Evolutionary conservation across 1,140 invertebrate species (phyloP).

Genomic region (Asbolus verrucosus): DNA sequence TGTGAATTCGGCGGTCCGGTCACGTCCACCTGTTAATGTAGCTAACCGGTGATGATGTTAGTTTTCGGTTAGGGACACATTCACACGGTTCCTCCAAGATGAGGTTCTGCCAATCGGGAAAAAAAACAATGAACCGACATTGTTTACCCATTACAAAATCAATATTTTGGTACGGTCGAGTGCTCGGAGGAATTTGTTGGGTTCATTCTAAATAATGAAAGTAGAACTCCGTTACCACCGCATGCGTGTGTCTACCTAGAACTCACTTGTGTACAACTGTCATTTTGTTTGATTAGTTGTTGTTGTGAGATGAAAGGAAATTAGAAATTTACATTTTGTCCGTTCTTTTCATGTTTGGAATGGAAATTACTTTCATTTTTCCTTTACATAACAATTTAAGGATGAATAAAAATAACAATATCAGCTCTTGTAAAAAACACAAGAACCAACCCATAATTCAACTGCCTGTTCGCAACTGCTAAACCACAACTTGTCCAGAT

Average conservation of each 20-base stretch:
- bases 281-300: slow-evolving; percentile 53
- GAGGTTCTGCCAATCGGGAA: slow-evolving; percentile 1
- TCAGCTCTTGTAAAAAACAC: no score
- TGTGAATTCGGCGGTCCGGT: slow-evolving; percentile 33
- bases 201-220: slow-evolving; percentile 28
- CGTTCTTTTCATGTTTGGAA: slow-evolving; percentile 18
- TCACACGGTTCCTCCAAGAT: slow-evolving; percentile 43
- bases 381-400: slow-evolving; percentile 34
- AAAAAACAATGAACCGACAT: neutral
- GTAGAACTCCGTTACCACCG: slow-evolving; percentile 32
- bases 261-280: slow-evolving; percentile 18
- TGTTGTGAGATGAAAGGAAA: slow-evolving; percentile 45
- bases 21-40: slow-evolving; percentile 44
- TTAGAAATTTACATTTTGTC: slow-evolving; percentile 49
- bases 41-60: slow-evolving; percentile 8
- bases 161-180: neutral
- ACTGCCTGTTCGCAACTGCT: no score
- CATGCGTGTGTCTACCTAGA: slow-evolving; percentile 12
- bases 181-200: neutral
- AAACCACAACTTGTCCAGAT: no score
- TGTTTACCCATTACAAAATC: neutral
- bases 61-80: slow-evolving; percentile 25
- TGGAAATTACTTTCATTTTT: slow-evolving; percentile 44
- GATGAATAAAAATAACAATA: neutral
- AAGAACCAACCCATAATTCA: no score